These are phyloP conservation scores for Oophaga sylvatica DNA, from an alignment of 2,797 vertebrate species.

Conservation along the genomic window DNA sequence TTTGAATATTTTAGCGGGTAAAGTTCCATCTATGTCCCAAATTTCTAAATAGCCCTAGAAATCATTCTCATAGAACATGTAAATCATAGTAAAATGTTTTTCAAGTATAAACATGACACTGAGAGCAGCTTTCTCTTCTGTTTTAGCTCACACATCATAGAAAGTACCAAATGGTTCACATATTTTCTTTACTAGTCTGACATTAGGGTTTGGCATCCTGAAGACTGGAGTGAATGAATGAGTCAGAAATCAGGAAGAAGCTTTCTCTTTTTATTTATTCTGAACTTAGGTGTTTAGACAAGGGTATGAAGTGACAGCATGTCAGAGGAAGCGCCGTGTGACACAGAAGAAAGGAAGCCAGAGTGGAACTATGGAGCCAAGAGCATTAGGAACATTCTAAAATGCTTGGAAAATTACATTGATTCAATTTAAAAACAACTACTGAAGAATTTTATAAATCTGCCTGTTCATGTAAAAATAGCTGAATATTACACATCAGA, in stretches of 20 bases:
- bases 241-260: constrained; percentile 55
- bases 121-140: constrained; percentile 33
- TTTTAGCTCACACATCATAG: constrained; percentile 11
- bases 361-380: constrained; percentile 31
- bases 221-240: constrained; percentile 51
- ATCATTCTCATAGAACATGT: constrained; percentile 29
- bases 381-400: neutral
- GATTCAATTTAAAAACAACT: constrained; percentile 6
- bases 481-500: neutral
- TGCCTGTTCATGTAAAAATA: neutral
- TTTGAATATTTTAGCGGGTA: constrained; percentile 6
- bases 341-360: constrained; percentile 48
- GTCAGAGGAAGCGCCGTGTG: constrained; percentile 23
- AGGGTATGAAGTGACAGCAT: constrained; percentile 21
- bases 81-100: constrained; percentile 45
- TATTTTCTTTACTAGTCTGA: constrained; percentile 49
- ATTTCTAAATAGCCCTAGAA: constrained; percentile 11
- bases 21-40: constrained; percentile 18
- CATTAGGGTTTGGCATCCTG: constrained; percentile 52
- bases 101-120: constrained; percentile 29
- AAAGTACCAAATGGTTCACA: constrained; percentile 48
- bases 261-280: constrained; percentile 46
- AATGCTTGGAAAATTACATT: neutral
- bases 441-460: neutral
- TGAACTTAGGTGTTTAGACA: constrained; percentile 47